A percentile compares a stretch with the other conserved stretches of the same genome.
Evolutionary conservation across 2,113 vertebrate species (phyloP).

Genomic region (Sylvilagus bachmani): DNA sequence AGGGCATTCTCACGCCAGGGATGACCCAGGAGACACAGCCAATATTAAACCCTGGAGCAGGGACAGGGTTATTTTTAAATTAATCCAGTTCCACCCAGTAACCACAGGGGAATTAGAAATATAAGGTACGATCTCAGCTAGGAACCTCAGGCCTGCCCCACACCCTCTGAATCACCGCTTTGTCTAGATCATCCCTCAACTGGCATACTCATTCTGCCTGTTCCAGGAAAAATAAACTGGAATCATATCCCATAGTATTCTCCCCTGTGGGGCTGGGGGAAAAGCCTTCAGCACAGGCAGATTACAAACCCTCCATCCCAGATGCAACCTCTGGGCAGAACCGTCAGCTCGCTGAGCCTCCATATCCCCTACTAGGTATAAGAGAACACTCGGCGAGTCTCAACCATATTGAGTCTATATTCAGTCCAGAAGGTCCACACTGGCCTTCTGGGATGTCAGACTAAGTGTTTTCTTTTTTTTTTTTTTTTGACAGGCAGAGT

Average conservation of each 20-base stretch:
- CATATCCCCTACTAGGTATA: not conserved
- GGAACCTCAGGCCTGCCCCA: not conserved
- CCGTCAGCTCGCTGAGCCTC: fast-evolving
- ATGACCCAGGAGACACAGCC: conserved; percentile 52
- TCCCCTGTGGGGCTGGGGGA: not conserved
- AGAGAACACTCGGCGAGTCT: fast-evolving
- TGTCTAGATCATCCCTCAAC: not conserved
- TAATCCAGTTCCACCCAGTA: conserved; percentile 44
- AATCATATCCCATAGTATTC: fast-evolving
- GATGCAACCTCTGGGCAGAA: fast-evolving
- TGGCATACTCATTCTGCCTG: not conserved
- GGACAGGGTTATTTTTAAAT: conserved; percentile 45
- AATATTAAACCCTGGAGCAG: conserved; percentile 69
- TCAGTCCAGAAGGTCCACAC: no score
- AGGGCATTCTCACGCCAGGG: not conserved
- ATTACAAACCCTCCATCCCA: not conserved
- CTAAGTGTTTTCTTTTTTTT: not conserved
- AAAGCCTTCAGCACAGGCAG: not conserved
- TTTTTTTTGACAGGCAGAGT: no score
- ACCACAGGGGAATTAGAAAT: conserved; percentile 36
- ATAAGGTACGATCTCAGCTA: not conserved
- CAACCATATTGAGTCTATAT: no score
- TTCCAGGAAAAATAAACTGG: not conserved
- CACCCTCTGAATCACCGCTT: not conserved
- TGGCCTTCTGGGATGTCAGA: not conserved